Base-by-base conservation (phyloP, 2,888 invertebrate species). In the Pachymerium ferrugineum region DNA sequence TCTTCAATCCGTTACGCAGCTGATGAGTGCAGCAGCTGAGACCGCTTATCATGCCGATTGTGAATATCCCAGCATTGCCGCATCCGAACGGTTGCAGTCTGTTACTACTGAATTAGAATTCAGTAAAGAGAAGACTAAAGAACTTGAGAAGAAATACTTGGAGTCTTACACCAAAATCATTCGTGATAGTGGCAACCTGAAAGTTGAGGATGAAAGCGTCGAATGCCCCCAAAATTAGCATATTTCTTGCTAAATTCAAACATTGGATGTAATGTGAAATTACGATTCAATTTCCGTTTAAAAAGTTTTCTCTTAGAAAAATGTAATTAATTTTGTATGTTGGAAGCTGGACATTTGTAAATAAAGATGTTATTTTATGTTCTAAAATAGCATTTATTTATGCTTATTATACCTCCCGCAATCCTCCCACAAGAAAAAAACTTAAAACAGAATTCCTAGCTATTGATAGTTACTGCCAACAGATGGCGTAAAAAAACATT, bases 121-220 rank as follows among this genome's bases (percentile, higher is more conserved):
- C 12, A 72, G 72, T 28, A 72, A 72, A 25, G 38, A 38, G n/a
- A 72, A 72, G 30, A 42, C 42, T n/a, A 42, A 35, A 47, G 30
- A 42, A 4, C 30, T 72, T 14, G 72, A 72, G 25, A 38, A 25
- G 12, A 38, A 38, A 25, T 72, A 72, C 28, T 28, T 72, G 38
- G 38, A 72, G 38, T 38, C 22, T 22, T 72, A 72, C 16, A 72
- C 22, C 25, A 72, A 72, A 72, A 25, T 72, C 12, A 72, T 72
- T 28, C 33, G 30, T 1, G 70, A 70, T 16, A 70, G 30, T 31
- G 33, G 6, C 1, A 31, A 30, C 14, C 22, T 30, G 33, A 70
- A 70, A 25, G 25, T 4, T 22, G 28, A 30, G 25, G 68, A 25
- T 10, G 68, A 68, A 1, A 19, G 6, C 19, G 47, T 8, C 1